Evolutionary conservation across 2,113 vertebrate genomes (phyloP), one percentile per base, ranked within the genome.

Genomic region (Etia nguti): DNA sequence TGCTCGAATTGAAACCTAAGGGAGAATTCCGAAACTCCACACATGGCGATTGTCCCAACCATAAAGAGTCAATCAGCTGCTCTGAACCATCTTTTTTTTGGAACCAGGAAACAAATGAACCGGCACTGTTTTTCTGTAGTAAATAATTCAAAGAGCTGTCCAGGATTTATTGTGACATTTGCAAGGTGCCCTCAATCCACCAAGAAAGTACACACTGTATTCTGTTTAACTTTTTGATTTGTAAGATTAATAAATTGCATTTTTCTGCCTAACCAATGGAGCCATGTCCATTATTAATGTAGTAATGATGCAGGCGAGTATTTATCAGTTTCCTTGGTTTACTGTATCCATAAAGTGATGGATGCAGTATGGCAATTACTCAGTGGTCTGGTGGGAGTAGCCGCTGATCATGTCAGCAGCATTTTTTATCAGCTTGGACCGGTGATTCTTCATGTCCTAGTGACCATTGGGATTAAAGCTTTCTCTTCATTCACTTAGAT

Each of bases 301-400:
- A 75, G 9, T 75, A 48, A 26, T 18, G 41, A 73, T 29, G 22
- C n/a, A 11, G 41, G 41, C 2, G 8, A 75, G 68, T 75, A 11
- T 29, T 16, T 73, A 73, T 73, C 22, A 43, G 13, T 75, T 73
- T 73, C 4, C 41, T 73, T 73, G 22, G 68, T 73, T 75, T 75
- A 75, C 68, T 29, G 22, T 48, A 48, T 29, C 9, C 24, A 46
- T 48, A 48, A 75, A 46, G 68, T 48, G 2, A 75, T 48, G 38
- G 41, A 48, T 43, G 13, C 22, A 73, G 0, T 46, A 75, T 75
- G 18, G 20, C 20, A 54, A 48, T 75, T 75, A 48, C 24, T 5
- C 9, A 75, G 41, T 48, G 15, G 22, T 75, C 0, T 20, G 68
- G 68, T 75, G 41, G 68, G 68, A 48, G 68, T 16, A 75, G 41